These are phyloP conservation scores for Baronia brevicornis DNA, from an alignment of 2,888 invertebrate genomes.

Conservation along the genomic window DNA sequence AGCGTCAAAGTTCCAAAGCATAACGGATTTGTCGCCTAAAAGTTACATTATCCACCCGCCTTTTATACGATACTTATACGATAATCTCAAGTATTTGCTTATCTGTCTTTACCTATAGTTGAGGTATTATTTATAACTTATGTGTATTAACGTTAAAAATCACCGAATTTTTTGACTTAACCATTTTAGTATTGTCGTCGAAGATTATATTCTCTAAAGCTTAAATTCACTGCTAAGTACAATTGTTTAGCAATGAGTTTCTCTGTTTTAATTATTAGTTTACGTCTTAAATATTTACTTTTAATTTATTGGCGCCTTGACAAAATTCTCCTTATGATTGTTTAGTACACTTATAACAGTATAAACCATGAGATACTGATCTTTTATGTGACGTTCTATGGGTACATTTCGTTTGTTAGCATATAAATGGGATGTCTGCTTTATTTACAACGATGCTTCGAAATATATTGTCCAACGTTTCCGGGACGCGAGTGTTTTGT, in stretches of 20 bases:
- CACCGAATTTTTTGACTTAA: too few relatives aligned
- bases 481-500: slow-evolving; percentile 4
- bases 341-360: slow-evolving; percentile 6
- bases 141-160: too few relatives aligned
- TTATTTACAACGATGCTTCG: slow-evolving; percentile 12
- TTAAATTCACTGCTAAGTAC: too few relatives aligned
- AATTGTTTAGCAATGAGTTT: too few relatives aligned
- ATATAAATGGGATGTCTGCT: slow-evolving; percentile 14
- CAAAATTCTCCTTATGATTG: slow-evolving; percentile 3
- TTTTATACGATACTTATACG: not conserved
- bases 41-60: too few relatives aligned
- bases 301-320: too few relatives aligned
- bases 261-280: too few relatives aligned
- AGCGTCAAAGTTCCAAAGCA: not conserved
- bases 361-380: slow-evolving; percentile 11
- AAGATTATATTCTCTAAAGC: too few relatives aligned
- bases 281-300: too few relatives aligned
- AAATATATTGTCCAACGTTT: slow-evolving; percentile 9
- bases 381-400: slow-evolving; percentile 7
- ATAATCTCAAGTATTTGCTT: slow-evolving; percentile 9
- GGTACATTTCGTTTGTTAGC: slow-evolving; percentile 13
- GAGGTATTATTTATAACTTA: slow-evolving; percentile 4
- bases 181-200: too few relatives aligned
- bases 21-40: too few relatives aligned
- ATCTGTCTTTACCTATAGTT: slow-evolving; percentile 8